Base-by-base conservation (phyloP, 2,888 invertebrate species). In the Charanyca ferruginea region DNA sequence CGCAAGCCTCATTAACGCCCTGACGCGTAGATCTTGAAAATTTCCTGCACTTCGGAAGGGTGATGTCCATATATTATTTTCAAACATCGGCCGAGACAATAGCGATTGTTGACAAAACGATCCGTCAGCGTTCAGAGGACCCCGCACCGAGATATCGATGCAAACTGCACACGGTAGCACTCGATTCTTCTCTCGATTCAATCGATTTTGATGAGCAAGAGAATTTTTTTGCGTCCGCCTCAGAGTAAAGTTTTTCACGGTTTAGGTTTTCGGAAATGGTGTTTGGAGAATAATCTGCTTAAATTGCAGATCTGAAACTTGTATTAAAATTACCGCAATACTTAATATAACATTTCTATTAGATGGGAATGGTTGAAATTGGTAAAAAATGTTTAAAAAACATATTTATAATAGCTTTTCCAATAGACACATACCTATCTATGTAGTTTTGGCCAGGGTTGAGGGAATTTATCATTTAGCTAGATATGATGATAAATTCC, bases 31-130 rank as follows among this genome's bases (percentile, higher is more conserved):
- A 77, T 85, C 85, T 84, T 78, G 79, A 83, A 87, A 79, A 81
- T 84, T 77, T 82, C 79, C 74, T 73, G 62, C 78, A 80, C 83
- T 80, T 82, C 70, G 83, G 81, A 81, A 88, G 88, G 88, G 90
- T 87, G 91, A 83, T 85, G 85, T 85, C 69, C 83, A 80, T 75
- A 73, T 81, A 85, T 85, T 93, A 90, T 93, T 93, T 92, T 90
- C 91, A 93, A 93, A 93, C 90, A 92, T 77, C 69, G 72, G 53
- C 59, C 67, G 79, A 89, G 85, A 94, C 94, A 94, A 94, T 94
- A 88, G 88, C 86, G 85, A 91, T 94, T 94, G 94, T 94, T 92
- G 90, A 90, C 89, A 86, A 87, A 88, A 83, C 86, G 83, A 79
- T 73, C 74, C 82, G 89, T 93, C 92, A 93, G 93, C 92, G 82